Conservation (phyloP, 1,140 invertebrate species). For the Metaphire vulgaris region DNA sequence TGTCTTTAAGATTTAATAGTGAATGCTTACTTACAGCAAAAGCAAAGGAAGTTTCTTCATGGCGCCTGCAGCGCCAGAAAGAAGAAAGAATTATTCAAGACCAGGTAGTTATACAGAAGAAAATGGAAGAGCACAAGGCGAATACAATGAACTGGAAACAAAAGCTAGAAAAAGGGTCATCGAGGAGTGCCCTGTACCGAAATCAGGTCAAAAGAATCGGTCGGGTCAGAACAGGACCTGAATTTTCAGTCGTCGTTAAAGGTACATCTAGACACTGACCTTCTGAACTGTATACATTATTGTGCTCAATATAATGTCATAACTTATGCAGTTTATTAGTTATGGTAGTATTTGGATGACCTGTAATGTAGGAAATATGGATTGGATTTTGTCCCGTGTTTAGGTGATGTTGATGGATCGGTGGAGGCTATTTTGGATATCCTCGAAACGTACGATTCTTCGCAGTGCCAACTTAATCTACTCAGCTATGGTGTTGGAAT, state of each 20-base stretch:
- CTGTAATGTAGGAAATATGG: too few relatives aligned
- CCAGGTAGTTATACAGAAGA: slow-evolving; percentile 60
- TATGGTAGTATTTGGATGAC: too few relatives aligned
- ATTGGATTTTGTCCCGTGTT: too few relatives aligned
- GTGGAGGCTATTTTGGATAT: slow-evolving; percentile 89
- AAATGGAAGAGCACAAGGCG: slow-evolving; percentile 60
- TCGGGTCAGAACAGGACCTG: slow-evolving; percentile 31
- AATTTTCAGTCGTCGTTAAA: slow-evolving; percentile 39
- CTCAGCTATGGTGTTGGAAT: slow-evolving; percentile 83
- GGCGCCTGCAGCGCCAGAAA: slow-evolving; percentile 34
- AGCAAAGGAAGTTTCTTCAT: slow-evolving; percentile 59
- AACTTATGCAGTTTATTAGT: too few relatives aligned
- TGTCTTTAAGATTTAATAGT: too few relatives aligned
- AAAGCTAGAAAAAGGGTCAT: slow-evolving; percentile 54
- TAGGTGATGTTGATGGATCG: slow-evolving; percentile 60
- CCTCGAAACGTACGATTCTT: slow-evolving; percentile 74
- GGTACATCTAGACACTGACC: too few relatives aligned
- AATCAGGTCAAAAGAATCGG: slow-evolving; percentile 28
- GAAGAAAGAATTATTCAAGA: slow-evolving; percentile 62
- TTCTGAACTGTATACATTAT: too few relatives aligned
- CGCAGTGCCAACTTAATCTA: slow-evolving; percentile 71
- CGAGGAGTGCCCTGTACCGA: slow-evolving; percentile 35
- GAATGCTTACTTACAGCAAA: slow-evolving; percentile 47
- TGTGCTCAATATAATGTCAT: too few relatives aligned
- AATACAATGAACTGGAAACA: slow-evolving; percentile 63